Percentiles rank a stretch among this genome's conserved stretches.
These are phyloP conservation scores for Mellivora capensis DNA, from an alignment of 2,113 vertebrate species.

Conservation along the genomic window DNA sequence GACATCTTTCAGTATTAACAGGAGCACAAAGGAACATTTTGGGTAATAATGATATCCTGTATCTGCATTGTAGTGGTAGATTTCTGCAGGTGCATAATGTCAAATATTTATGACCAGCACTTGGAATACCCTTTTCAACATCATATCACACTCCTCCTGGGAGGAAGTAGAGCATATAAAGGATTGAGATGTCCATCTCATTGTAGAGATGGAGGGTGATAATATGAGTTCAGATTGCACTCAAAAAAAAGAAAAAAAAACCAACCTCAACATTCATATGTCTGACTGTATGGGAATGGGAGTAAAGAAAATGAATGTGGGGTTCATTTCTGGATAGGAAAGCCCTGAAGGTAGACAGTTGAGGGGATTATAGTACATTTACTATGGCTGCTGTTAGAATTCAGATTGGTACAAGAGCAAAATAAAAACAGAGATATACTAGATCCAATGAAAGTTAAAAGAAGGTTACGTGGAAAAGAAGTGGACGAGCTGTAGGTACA, in stretches of 20 bases:
- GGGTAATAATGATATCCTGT: neutral
- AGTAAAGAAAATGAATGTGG: neutral
- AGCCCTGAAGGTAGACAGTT: neutral
- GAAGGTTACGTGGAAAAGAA: neutral
- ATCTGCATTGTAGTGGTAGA: neutral
- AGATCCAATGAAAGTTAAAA: neutral
- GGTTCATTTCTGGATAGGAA: neutral
- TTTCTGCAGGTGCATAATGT: neutral
- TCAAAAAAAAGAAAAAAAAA: neutral
- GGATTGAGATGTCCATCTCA: neutral
- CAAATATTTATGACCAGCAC: neutral
- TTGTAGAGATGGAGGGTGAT: neutral
- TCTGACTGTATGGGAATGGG: neutral
- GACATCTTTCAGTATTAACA: neutral
- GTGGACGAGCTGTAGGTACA: neutral
- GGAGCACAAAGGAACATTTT: neutral
- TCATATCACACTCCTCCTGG: neutral
- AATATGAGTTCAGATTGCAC: neutral
- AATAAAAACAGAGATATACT: neutral
- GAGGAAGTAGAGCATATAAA: neutral
- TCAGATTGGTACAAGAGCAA: neutral
- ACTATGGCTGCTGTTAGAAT: neutral
- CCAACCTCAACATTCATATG: neutral
- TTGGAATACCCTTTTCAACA: neutral
- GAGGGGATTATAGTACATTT: neutral